Base-by-base conservation (phyloP, 1,140 invertebrate genomes). In the Zaprionus lachaisei region DNA sequence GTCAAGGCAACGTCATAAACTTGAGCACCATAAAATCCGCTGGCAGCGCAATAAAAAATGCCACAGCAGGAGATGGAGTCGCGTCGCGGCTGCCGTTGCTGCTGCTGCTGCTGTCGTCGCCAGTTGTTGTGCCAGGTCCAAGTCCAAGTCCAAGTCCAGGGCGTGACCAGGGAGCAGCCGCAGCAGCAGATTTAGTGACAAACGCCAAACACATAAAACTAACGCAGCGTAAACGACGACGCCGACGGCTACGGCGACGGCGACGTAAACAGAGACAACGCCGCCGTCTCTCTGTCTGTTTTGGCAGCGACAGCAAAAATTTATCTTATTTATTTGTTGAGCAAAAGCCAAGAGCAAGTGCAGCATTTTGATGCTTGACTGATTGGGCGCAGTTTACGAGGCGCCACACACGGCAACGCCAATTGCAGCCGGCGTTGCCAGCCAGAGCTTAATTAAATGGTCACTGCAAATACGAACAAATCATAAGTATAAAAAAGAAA, bases 1-100 rank as follows among this genome's bases (percentile, higher is more conserved):
- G 81, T 90, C 83, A 91, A 87, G 81, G 83, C 72, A 73, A 71
- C 69, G 82, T 83, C 86, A 92, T 92, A 92, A 92, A 92, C 82
- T 92, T 82, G 86, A 92, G 91, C 91, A 82, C 91, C 91, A 92
- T 92, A 92, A 92, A 92, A 92, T 91, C 81, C 86, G 81, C 86
- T 91, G 86, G 90, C 90, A 92, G 66, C 56, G 79, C 81, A 83
- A 92, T 92, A 92, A 92, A 92, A 91, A 76, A 87, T 86, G 79
- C 79, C 89, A 72, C 80, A 90, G 80, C 87, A 79, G 86, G 82
- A 85, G 79, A 72, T 83, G 67, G 61, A 62, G 60, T 34, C 38
- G 63, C 61, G 61, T 15, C 37, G 14, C 28, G 26, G 34, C 57
- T 34, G 57, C 47, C 64, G 37, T n/a, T 15, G 37, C 28, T 31